Evolutionary conservation across 2,888 invertebrate species (phyloP), one percentile per base, ranked within the genome.

Genomic region (Drosophila nigritarsus): DNA sequence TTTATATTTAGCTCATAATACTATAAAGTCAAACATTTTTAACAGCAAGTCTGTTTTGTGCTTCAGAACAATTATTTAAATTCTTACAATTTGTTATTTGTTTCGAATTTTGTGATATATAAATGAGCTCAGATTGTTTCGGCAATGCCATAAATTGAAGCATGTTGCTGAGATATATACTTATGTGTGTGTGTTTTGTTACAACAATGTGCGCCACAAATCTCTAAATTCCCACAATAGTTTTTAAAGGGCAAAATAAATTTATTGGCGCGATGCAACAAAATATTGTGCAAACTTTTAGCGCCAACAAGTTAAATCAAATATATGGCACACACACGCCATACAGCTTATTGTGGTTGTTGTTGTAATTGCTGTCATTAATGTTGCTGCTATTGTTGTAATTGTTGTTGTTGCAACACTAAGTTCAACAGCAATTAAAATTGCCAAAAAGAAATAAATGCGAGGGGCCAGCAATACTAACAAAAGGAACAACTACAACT

Each of bases 401-500:
- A 11, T 64, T 64, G 55, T 24, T 51, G 49, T 34, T 54, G 58
- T 36, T 65, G 67, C 64, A 82, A 75, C 86, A 86, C 72, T 78
- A 86, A 89, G 88, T 88, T 88, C 77, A 90, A 88, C 90, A 74
- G 89, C 85, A 85, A 85, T 85, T 85, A 90, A 85, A 85, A 85
- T 77, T 73, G 83, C 72, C 77, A 74, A 75, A 78, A 78, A 75
- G 74, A 71, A 87, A 89, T 84, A 83, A 82, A 83, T 85, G 72
- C 54, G 55, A 78, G 29, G 72, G 70, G 55, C 60, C 70, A 69
- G 54, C 62, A 75, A 40, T 27, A 13, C 18, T 11, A 55, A 36
- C 27, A 50, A 32, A 29, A 42, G 24, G 32, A 59, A 13, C 45
- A 61, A 40, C 42, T 30, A 18, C 48, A 45, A 61, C 34, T 24